These are phyloP conservation scores for Mesopsocus fuscifrons DNA, from an alignment of 2,888 invertebrate species.

Conservation along the genomic window DNA sequence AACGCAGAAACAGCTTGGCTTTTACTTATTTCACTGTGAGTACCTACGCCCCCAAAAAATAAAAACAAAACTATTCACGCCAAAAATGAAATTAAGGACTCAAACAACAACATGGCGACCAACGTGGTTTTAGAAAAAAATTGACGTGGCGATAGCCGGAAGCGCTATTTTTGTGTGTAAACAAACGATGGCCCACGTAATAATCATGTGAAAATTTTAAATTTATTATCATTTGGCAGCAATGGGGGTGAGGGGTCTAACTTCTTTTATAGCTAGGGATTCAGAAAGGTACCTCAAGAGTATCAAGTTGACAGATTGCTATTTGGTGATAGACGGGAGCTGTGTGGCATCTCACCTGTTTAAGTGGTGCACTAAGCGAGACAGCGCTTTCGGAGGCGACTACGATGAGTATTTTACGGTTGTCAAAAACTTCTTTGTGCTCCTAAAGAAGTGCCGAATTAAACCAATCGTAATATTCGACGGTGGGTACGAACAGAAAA, in stretches of 20 bases:
- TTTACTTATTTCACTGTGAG: too few relatives aligned
- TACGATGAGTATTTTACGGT: conserved; percentile 54
- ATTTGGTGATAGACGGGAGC: conserved; percentile 63
- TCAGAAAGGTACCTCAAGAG: conserved; percentile 42
- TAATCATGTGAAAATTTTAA: too few relatives aligned
- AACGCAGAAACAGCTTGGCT: too few relatives aligned
- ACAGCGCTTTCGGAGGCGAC: conserved; percentile 68
- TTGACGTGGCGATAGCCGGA: too few relatives aligned
- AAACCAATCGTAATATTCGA: conserved; percentile 58
- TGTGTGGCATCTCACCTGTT: conserved; percentile 54
- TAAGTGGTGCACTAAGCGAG: conserved; percentile 34
- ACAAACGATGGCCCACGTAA: too few relatives aligned
- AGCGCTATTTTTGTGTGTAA: too few relatives aligned
- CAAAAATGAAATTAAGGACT: too few relatives aligned
- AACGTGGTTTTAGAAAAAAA: too few relatives aligned
- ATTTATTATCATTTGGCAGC: too few relatives aligned
- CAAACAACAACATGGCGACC: too few relatives aligned
- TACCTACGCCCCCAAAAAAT: too few relatives aligned
- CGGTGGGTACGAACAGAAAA: conserved; percentile 53
- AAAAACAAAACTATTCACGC: too few relatives aligned
- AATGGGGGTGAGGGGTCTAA: conserved; percentile 77
- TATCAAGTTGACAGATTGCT: conserved; percentile 42
- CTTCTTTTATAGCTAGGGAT: conserved; percentile 51
- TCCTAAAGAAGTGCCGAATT: conserved; percentile 48
- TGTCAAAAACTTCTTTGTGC: conserved; percentile 45